Evolutionary conservation across 2,797 vertebrate species (phyloP), one percentile per base, ranked within the genome.

Genomic region (Manis crassicaudata): DNA sequence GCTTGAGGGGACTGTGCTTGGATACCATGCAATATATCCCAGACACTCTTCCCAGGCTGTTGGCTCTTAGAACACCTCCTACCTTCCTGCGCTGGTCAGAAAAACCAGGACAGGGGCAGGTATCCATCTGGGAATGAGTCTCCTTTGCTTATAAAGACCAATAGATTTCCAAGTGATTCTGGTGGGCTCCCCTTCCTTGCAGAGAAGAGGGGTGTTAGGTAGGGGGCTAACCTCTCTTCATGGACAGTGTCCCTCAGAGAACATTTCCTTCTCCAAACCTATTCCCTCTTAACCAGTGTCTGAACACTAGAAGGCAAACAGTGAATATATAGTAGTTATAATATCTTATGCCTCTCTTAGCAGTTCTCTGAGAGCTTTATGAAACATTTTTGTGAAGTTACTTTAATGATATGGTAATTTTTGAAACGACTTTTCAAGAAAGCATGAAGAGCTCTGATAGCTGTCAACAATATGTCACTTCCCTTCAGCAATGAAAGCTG

Each of bases 351-450:
- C 67, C 83, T 96, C 35, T 89, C 68, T 96, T 92, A 90, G 58
- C 37, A 88, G 27, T 95, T 96, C 80, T 92, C 56, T 54, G 54
- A 88, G 90, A 96, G 46, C 84, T 77, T 97, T 94, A 93, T 95
- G 58, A 97, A 95, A 90, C 56, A 50, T 87, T 86, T 91, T 93
- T 67, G 89, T 94, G 63, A 92, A 85, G 75, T 88, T 67, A 88
- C 58, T 92, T 90, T 96, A 97, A 97, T 97, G 91, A 91, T 91
- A 91, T 88, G 95, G 56, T 96, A 97, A 96, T 96, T 97, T 95
- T 95, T 93, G 93, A 96, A 91, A 70, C 90, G 58, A 89, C 83
- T 97, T 97, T 96, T 86, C 77, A 75, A 63, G 95, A 90, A 96
- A 94, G 62, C 90, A 68, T 68, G 29, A 93, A 97, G 80, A 89